Base-by-base conservation (phyloP, 1,140 invertebrate genomes). In the Antheraea pernyi region DNA sequence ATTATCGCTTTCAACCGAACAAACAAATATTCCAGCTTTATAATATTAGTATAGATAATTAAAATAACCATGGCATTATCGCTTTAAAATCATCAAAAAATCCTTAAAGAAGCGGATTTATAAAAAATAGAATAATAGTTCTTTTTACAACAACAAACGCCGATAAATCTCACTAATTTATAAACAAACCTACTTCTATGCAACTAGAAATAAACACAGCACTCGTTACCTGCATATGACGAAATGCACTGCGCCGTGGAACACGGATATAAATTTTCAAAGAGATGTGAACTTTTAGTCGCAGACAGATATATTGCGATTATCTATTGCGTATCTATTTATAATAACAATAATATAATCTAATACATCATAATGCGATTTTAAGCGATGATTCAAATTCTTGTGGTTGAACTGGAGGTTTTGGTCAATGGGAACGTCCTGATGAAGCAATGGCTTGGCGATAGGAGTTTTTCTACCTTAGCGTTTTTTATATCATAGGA, bases 241-340 rank as follows among this genome's bases (percentile, higher is more conserved):
- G 61, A 63, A 37, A 63, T 63, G 22, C 30, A 63, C 18, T 16
- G 16, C 59, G 37, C 19, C 59, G 67, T 42, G 46, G 36, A n/a
- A 58, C 22, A 71, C 19, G 30, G 58, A 71, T 63, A 73, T 78
- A 77, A 69, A 77, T 73, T 75, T 39, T 65, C 60, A 73, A 75
- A 75, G 61, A 74, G 68, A 76, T 53, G 58, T 69, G 63, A 72
- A 53, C 46, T 53, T 53, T 16, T n/a, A 53, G 16, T 13, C 46
- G 11, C 9, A 13, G 46, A 53, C 46, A 53, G 46, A 53, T 53
- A 53, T 53, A 53, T 53, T 53, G 16, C 9, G 46, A 13, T 53
- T 53, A 13, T 53, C 11, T 13, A 13, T 53, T 5, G 13, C 46
- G 10, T 53, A 9, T 13, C 46, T 53, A 53, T 53, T 53, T 53